These are phyloP conservation scores for Podarcis muralis DNA, from an alignment of 2,113 vertebrate genomes.

Conservation along the genomic window DNA sequence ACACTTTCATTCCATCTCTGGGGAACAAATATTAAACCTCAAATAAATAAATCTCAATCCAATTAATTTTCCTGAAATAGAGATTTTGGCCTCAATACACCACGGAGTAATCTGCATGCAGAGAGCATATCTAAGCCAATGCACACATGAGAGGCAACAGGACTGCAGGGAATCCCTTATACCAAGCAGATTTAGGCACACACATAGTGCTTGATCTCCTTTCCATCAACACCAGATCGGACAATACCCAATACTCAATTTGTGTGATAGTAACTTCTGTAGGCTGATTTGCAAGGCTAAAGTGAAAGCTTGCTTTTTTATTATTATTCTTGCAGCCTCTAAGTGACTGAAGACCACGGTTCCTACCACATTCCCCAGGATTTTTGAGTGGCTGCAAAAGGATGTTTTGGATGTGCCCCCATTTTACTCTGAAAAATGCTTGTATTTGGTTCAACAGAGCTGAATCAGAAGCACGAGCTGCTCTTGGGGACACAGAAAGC, in stretches of 20 bases:
- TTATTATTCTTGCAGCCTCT: too few relatives aligned
- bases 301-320: background rate
- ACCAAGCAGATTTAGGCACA: background rate
- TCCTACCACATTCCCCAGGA: background rate
- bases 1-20: background rate
- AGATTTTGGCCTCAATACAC: background rate
- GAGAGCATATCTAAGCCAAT: background rate
- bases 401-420: background rate
- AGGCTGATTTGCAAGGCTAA: background rate
- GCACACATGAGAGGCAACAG: background rate
- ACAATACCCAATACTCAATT: background rate
- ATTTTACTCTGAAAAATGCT: background rate
- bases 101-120: background rate
- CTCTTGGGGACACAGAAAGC: background rate
- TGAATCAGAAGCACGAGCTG: background rate
- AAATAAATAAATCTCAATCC: background rate
- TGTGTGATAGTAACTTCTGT: background rate
- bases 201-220: background rate
- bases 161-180: background rate
- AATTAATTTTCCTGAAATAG: conserved; percentile 4
- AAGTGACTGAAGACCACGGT: background rate
- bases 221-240: background rate
- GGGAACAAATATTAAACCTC: background rate
- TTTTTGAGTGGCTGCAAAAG: too few relatives aligned
- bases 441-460: background rate